Percentiles rank a stretch among this genome's conserved stretches.
Conservation (phyloP, 2,113 vertebrate species). For the Pycnonotus jocosus region DNA sequence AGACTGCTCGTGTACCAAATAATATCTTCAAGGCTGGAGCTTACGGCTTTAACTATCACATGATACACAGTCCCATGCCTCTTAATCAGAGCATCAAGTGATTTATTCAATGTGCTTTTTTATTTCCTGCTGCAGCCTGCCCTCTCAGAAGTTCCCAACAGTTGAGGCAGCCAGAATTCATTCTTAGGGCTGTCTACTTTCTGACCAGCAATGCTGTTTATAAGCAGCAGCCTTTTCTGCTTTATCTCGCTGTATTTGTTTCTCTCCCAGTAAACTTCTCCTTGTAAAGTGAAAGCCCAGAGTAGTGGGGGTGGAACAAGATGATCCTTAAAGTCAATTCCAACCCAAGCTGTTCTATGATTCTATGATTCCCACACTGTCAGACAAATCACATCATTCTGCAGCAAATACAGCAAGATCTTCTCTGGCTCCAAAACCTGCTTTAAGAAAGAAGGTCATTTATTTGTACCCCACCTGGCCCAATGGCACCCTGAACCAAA, state of each 20-base stretch:
- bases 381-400: background rate
- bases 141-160: constrained; percentile 21
- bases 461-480: background rate
- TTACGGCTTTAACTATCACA: constrained; percentile 60
- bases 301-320: background rate
- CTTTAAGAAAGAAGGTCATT: background rate
- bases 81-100: constrained; percentile 74
- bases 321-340: background rate
- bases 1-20: constrained; percentile 7
- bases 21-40: constrained; percentile 45
- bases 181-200: background rate
- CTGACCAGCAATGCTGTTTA: background rate
- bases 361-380: background rate
- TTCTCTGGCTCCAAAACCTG: background rate
- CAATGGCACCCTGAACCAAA: rapidly evolving
- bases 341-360: background rate
- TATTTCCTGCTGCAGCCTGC: constrained; percentile 30
- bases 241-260: background rate
- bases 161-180: background rate
- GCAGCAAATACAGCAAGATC: background rate
- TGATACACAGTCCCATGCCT: constrained; percentile 65
- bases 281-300: background rate
- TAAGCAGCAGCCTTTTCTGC: background rate
- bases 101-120: constrained; percentile 33
- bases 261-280: background rate